phyloP scores from a whole-genome alignment of 1,140 invertebrate species.

The Drosophila bocki region DNA sequence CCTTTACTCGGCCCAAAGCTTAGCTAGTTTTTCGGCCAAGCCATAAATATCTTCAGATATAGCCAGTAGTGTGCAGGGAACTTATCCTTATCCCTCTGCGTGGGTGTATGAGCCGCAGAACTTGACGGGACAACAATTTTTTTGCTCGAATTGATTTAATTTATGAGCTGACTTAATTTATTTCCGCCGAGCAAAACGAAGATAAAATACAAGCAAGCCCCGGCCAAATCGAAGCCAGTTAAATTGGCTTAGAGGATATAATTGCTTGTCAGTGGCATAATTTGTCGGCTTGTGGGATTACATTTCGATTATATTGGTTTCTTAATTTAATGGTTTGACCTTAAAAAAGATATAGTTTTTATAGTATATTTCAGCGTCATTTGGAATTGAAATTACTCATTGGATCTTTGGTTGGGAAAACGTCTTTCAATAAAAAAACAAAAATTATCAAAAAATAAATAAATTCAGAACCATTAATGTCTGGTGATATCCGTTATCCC shows the following conservation, averaged over 20 bases:
- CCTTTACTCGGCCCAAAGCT: slow-evolving; percentile 63
- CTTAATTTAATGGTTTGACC: background rate
- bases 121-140: slow-evolving; percentile 58
- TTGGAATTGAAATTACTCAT: background rate
- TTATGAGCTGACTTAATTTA: slow-evolving; percentile 80
- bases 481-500: background rate
- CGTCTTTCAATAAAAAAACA: too few relatives aligned
- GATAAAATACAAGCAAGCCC: slow-evolving; percentile 15
- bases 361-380: background rate
- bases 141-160: slow-evolving; percentile 61
- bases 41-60: slow-evolving; percentile 63
- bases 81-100: slow-evolving; percentile 16
- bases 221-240: slow-evolving; percentile 25
- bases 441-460: too few relatives aligned
- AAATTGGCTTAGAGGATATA: slow-evolving; percentile 29
- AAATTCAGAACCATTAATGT: background rate
- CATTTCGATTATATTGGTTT: slow-evolving; percentile 9
- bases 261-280: slow-evolving; percentile 21
- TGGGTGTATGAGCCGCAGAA: slow-evolving; percentile 44
- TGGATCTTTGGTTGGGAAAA: too few relatives aligned
- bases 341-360: background rate
- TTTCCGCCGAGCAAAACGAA: slow-evolving; percentile 52
- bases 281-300: slow-evolving; percentile 17
- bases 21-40: slow-evolving; percentile 56
- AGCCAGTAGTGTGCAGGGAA: slow-evolving; percentile 7